Percentiles rank a stretch among this genome's conserved stretches.
Evolutionary conservation across 2,797 vertebrate species (phyloP).

Genomic region (Epinephelus malabaricus): DNA sequence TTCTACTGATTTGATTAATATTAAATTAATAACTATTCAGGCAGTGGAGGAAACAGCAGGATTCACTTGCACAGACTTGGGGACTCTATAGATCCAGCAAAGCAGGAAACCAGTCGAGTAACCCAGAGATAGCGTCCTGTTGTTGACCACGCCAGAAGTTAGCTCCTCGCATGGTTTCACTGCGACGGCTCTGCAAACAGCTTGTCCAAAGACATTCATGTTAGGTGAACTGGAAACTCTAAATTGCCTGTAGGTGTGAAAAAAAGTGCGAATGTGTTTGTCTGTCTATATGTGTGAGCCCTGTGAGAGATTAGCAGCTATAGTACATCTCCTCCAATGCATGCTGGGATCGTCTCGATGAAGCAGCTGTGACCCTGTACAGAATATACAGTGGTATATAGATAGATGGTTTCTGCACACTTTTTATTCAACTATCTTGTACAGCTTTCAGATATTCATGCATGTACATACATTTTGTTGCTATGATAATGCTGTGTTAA

Average conservation of each 20-base stretch:
- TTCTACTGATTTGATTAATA: constrained; percentile 3
- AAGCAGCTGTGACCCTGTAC: constrained; percentile 38
- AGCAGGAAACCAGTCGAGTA: constrained; percentile 7
- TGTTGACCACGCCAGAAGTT: constrained; percentile 26
- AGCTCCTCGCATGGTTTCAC: constrained; percentile 25
- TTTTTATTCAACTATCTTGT: constrained; percentile 18
- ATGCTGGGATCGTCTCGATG: constrained; percentile 35
- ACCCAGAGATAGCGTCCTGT: constrained; percentile 7
- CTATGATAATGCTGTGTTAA: not conserved
- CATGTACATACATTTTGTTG: not conserved
- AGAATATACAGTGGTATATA: constrained; percentile 15
- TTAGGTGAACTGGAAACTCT: constrained; percentile 51
- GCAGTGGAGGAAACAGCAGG: not conserved
- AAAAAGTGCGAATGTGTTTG: constrained; percentile 50
- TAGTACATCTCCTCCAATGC: constrained; percentile 18
- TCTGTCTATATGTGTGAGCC: constrained; percentile 26
- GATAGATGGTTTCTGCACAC: constrained; percentile 10
- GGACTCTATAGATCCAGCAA: not conserved
- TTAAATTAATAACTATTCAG: not conserved
- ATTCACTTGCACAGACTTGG: not conserved
- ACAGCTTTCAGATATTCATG: not conserved
- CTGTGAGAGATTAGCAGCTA: constrained; percentile 27
- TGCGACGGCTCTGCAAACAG: constrained; percentile 40
- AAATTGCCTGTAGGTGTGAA: constrained; percentile 54
- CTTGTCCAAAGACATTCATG: constrained; percentile 45